Base-by-base conservation (phyloP, 2,113 vertebrate genomes). In the Amblyopsis rosae region DNA sequence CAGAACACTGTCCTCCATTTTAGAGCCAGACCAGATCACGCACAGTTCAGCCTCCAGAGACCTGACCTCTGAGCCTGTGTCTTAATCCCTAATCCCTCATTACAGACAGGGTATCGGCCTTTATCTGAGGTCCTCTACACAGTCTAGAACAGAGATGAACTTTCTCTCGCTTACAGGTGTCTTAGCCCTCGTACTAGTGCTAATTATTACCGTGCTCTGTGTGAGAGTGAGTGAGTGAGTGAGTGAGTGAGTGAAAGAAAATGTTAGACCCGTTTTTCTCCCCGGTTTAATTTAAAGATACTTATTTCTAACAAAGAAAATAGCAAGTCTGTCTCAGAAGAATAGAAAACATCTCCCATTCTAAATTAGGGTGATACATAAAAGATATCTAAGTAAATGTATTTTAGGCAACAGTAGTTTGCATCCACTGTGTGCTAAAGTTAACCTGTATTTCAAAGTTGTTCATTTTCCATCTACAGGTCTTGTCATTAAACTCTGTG, bases 21-120 rank as follows among this genome's bases (percentile, higher is more conserved):
- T 41, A 8, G 35, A 41, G 35, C 12, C 46, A 62, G 35, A 65
- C 51, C 15, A 63, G 75, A 88, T 88, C 80, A 83, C 87, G 77
- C 65, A 54, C 70, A 60, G 72, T 50, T 70, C 47, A 66, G 71
- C 73, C 86, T 73, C 83, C 50, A 67, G 77, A 60, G 85, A 83
- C 51, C 47, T 87, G 87, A 88, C 87, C 89, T 65, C 69, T 80
- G 64, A 60, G 60, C 76, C 19, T 50, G 65, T 17, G 59, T 62
- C 80, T 85, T 89, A 87, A 88, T 89, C 79, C 83, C 60, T 86
- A 87, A 90, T 87, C 86, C 86, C 78, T 87, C 87, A 88, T 89
- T 88, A 88, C 81, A 74, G 85, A 73, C 82, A 26, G 69, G 10
- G 76, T 82, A 88, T 86, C 84, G 35, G 70, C 75, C 69, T 12